Base-by-base conservation (phyloP, 1,140 invertebrate species). In the Stegodyphus dumicola region DNA sequence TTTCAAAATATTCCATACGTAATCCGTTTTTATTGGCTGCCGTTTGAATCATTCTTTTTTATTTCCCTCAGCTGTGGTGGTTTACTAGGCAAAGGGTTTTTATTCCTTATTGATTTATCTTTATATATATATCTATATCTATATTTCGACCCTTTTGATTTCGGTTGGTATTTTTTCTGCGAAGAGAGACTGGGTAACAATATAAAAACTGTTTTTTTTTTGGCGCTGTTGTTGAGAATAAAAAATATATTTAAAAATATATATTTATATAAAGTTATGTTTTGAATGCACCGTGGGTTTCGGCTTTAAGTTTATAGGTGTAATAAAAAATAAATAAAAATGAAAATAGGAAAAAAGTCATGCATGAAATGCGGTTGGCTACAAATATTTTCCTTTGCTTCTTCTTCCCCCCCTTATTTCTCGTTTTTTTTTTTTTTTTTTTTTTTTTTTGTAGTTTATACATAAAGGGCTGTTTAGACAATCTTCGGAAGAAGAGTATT, bases 11-110 rank as follows among this genome's bases (percentile, higher is more conserved):
- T 83, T 70, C 79, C 54, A 74, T 74, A 65, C 79, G 79, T 83
- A 83, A 83, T 83, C 79, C 79, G 66, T 83, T 83, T 83, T 83
- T 83, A 83, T 83, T 83, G 79, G 79, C 79, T 83, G 71, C 17
- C 79, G 75, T 83, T 75, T 15, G 75, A 83, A 10, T 70, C 70
- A 33, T 33, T 52, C 70, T 52, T 67, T 83, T 83, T 83, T 83
- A 83, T 83, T 83, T 83, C 79, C 65, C 18, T 83, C 70, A 64
- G 71, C 79, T 67, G 79, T 48, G 13, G 64, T 65, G 79, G 56
- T 67, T 83, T 66, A 83, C 48, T 6, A 48, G 79, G 51, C 15
- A 52, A 18, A 60, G 74, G 74, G 53, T 83, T 83, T 83, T 83
- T 83, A 83, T 83, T 83, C 75, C 52, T 65, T 83, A 83, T 83